A percentile compares a stretch with the other conserved stretches of the same genome.
Conservation (phyloP, 2,888 invertebrate species). For the Tenthredo livida region DNA sequence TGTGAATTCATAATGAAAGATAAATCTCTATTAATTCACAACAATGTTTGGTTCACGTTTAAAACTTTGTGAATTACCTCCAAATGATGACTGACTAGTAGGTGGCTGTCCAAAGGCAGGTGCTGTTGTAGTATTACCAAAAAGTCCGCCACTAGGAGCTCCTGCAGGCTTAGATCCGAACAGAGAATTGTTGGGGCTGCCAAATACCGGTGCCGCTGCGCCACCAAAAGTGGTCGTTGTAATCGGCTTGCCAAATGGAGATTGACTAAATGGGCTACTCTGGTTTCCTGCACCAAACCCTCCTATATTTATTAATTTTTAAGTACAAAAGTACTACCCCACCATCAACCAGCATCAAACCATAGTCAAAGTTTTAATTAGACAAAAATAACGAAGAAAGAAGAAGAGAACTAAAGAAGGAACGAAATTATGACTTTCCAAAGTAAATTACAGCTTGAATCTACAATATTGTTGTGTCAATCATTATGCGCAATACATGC, state of each 20-base stretch:
- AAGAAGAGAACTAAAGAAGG: not conserved
- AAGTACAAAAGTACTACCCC: slow-evolving; percentile 44
- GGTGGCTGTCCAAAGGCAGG: slow-evolving; percentile 84
- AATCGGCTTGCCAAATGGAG: slow-evolving; percentile 81
- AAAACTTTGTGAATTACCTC: slow-evolving; percentile 66
- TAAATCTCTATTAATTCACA: not conserved
- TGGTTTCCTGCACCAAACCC: slow-evolving; percentile 79
- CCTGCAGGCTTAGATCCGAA: slow-evolving; percentile 81
- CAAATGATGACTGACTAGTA: slow-evolving; percentile 79
- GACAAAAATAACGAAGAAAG: not conserved
- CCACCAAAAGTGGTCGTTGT: slow-evolving; percentile 84
- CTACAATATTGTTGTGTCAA: not conserved
- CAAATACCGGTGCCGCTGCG: slow-evolving; percentile 84
- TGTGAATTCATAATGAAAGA: not conserved
- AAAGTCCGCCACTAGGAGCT: slow-evolving; percentile 80
- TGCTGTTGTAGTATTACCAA: slow-evolving; percentile 83
- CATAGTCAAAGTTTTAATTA: slow-evolving; percentile 58
- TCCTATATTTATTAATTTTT: slow-evolving; percentile 67
- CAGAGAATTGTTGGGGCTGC: slow-evolving; percentile 81
- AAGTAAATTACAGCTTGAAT: slow-evolving; percentile 40
- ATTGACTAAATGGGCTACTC: slow-evolving; percentile 79
- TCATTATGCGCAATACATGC: slow-evolving; percentile 28
- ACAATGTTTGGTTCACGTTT: not conserved
- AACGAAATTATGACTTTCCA: slow-evolving; percentile 35
- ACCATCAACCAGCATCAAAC: slow-evolving; percentile 30